Evolutionary conservation across 2,797 vertebrate species (phyloP).

Genomic region (Enteromius fasciolatus): DNA sequence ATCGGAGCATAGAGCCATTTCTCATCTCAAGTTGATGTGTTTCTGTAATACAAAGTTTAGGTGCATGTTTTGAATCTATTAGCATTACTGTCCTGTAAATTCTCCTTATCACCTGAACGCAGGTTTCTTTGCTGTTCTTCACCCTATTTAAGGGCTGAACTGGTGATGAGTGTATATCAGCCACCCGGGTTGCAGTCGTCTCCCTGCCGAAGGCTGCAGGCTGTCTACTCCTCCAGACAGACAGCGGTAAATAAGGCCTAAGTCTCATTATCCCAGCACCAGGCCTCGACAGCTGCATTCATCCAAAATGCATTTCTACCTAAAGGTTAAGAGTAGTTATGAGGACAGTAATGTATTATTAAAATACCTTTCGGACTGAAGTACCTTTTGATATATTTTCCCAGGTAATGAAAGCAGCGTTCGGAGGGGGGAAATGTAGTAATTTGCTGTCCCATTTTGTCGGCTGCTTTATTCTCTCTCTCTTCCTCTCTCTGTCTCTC

Average conservation of each 20-base stretch:
- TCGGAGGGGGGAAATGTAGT: constrained; percentile 77
- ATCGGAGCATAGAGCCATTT: background rate
- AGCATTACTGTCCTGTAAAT: constrained; percentile 6
- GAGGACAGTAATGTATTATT: constrained; percentile 84
- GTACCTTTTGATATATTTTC: constrained; percentile 85
- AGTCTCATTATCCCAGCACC: constrained; percentile 78
- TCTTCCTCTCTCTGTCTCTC: constrained; percentile 67
- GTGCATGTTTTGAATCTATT: background rate
- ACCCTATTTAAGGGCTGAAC: constrained; percentile 17
- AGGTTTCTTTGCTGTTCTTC: constrained; percentile 4
- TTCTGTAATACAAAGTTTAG: background rate
- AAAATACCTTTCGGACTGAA: constrained; percentile 84
- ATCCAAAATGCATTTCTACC: constrained; percentile 80
- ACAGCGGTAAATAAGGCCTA: constrained; percentile 78
- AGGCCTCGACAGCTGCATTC: constrained; percentile 74
- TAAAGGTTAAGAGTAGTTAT: constrained; percentile 86
- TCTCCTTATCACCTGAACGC: background rate
- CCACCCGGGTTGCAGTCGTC: constrained; percentile 9
- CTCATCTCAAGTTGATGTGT: background rate
- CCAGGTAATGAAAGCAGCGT: constrained; percentile 82
- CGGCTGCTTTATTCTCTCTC: constrained; percentile 75
- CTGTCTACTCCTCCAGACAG: constrained; percentile 59
- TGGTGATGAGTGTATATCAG: constrained; percentile 27
- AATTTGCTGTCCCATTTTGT: constrained; percentile 79
- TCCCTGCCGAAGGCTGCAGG: constrained; percentile 13